Conservation (phyloP, 2,113 vertebrate species). For the Solea solea region DNA sequence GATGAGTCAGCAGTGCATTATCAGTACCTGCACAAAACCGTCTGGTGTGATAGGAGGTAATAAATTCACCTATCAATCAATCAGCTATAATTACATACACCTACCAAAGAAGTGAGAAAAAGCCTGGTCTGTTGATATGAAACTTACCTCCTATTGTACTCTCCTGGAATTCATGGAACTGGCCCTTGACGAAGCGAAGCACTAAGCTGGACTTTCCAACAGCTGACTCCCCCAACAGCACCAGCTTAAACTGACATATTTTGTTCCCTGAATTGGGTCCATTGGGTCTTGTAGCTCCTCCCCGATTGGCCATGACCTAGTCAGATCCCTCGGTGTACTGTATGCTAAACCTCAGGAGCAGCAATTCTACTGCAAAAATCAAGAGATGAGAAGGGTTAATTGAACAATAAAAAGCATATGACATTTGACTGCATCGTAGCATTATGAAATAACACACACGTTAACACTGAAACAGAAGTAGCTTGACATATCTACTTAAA, state of each 20-base stretch:
- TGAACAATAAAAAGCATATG: background rate
- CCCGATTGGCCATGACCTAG: conserved; percentile 96
- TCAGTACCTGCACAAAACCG: conserved; percentile 5
- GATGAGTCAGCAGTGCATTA: conserved; percentile 7
- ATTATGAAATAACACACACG: too few relatives aligned
- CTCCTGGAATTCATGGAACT: conserved; percentile 84
- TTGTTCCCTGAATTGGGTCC: conserved; percentile 81
- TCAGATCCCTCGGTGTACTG: conserved; percentile 82
- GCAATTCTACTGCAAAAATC: conserved; percentile 49
- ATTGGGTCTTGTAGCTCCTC: conserved; percentile 88
- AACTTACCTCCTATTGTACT: conserved; percentile 81
- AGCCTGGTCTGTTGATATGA: background rate
- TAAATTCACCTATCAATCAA: background rate
- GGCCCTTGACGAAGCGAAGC: conserved; percentile 82
- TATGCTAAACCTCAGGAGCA: conserved; percentile 64
- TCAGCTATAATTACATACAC: too few relatives aligned
- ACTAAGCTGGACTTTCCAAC: conserved; percentile 84
- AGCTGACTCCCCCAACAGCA: conserved; percentile 81
- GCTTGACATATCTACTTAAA: too few relatives aligned
- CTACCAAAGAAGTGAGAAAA: background rate
- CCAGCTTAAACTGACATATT: conserved; percentile 82
- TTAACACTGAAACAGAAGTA: too few relatives aligned
- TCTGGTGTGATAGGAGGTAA: background rate
- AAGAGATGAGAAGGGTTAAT: background rate
- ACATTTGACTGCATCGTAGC: too few relatives aligned